Conservation (phyloP, 2,113 vertebrate species). For the Chloropsis cyanopogon region DNA sequence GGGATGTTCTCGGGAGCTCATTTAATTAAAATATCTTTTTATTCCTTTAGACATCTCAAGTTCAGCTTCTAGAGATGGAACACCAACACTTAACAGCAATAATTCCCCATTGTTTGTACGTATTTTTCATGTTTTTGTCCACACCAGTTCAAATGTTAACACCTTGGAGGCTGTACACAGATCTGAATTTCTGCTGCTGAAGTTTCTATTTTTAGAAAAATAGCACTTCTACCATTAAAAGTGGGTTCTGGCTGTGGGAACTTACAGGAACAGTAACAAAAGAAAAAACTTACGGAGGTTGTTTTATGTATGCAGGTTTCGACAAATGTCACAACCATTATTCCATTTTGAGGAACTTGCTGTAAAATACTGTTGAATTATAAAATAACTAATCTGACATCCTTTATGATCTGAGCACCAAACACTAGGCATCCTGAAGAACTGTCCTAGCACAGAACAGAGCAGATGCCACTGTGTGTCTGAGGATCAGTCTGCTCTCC, state of each 20-base stretch:
- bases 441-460: background rate
- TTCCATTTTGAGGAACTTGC: background rate
- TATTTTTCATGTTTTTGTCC: conserved; percentile 38
- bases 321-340: background rate
- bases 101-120: conserved; percentile 76
- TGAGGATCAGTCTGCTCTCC: background rate
- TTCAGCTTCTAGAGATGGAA: conserved; percentile 76
- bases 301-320: background rate
- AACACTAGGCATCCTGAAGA: background rate
- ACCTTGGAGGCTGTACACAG: background rate
- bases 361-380: background rate
- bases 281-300: background rate
- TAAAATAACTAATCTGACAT: background rate
- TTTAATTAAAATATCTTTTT: conserved; percentile 4
- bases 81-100: conserved; percentile 62
- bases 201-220: background rate
- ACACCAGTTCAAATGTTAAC: background rate
- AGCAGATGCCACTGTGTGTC: background rate
- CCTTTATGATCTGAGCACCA: background rate
- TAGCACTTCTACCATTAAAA: background rate
- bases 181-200: background rate
- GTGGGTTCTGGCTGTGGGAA: background rate
- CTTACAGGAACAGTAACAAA: background rate
- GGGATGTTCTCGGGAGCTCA: background rate
- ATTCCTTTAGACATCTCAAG: conserved; percentile 71